Percentiles rank a stretch among this genome's conserved stretches.
These are phyloP conservation scores for Druon quercuslanigerum DNA, from an alignment of 1,140 invertebrate genomes.

Conservation along the genomic window DNA sequence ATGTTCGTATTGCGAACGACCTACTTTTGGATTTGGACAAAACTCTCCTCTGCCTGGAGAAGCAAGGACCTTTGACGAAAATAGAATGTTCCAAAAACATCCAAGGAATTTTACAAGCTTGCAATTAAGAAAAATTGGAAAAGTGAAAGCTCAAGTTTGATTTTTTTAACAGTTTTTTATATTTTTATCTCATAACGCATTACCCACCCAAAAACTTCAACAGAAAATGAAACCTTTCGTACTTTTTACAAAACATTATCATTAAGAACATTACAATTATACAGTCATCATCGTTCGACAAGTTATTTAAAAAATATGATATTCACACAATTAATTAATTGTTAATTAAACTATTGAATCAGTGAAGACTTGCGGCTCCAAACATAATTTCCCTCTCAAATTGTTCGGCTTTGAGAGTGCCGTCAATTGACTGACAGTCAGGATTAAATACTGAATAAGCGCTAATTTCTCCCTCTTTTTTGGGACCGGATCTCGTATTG, in stretches of 20 bases:
- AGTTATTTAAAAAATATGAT: no score
- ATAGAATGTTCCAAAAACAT: constrained; percentile 21
- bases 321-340: no score
- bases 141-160: background rate
- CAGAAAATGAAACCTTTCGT: background rate
- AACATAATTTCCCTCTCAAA: constrained; percentile 90
- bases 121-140: background rate
- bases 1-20: constrained; percentile 67
- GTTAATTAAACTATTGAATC: constrained; percentile 25
- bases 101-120: constrained; percentile 53
- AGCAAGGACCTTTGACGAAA: constrained; percentile 40
- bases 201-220: background rate
- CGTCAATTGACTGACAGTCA: constrained; percentile 93
- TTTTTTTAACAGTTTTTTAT: background rate
- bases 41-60: constrained; percentile 61
- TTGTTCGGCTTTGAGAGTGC: constrained; percentile 95
- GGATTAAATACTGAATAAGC: constrained; percentile 99
- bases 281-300: no score
- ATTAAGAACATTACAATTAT: no score
- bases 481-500: constrained; percentile 87
- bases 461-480: constrained; percentile 86
- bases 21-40: constrained; percentile 63
- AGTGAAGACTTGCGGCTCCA: constrained; percentile 75
- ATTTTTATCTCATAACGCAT: background rate
- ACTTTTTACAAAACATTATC: background rate